phyloP scores from a whole-genome alignment of 2,113 vertebrate species.

The Mesocricetus auratus region DNA sequence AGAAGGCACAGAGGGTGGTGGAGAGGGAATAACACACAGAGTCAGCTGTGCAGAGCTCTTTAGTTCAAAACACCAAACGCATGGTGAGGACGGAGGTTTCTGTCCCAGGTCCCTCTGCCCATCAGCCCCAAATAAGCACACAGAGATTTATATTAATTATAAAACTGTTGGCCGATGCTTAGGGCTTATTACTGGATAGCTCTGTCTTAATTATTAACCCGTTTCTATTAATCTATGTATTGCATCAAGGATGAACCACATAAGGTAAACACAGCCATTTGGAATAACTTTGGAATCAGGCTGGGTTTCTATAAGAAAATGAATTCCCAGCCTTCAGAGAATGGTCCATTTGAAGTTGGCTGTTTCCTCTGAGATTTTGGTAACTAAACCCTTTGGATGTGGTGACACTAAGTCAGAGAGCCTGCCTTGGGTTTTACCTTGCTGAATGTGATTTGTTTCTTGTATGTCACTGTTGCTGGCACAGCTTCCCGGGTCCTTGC shows the following conservation, averaged over 20 bases:
- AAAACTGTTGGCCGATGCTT: too few species aligned
- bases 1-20: too few species aligned
- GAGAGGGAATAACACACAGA: too few species aligned
- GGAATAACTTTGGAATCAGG: slow-evolving; percentile 64
- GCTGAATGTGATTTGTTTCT: slow-evolving; percentile 49
- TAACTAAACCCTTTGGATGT: slow-evolving; percentile 67
- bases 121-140: too few species aligned
- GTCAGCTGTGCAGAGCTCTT: too few species aligned
- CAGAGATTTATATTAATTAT: too few species aligned
- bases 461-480: not conserved
- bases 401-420: slow-evolving; percentile 45
- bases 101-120: too few species aligned
- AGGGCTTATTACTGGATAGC: too few species aligned
- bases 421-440: slow-evolving; percentile 35
- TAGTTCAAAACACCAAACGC: too few species aligned
- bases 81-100: too few species aligned
- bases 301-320: slow-evolving; percentile 72
- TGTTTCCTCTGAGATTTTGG: slow-evolving; percentile 60
- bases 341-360: slow-evolving; percentile 71
- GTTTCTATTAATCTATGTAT: too few species aligned
- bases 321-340: slow-evolving; percentile 56
- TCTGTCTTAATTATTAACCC: too few species aligned
- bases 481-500: not conserved
- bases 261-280: slow-evolving; percentile 51
- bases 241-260: not conserved